Base-by-base conservation (phyloP, 2,888 invertebrate genomes). In the Euclidia mi region DNA sequence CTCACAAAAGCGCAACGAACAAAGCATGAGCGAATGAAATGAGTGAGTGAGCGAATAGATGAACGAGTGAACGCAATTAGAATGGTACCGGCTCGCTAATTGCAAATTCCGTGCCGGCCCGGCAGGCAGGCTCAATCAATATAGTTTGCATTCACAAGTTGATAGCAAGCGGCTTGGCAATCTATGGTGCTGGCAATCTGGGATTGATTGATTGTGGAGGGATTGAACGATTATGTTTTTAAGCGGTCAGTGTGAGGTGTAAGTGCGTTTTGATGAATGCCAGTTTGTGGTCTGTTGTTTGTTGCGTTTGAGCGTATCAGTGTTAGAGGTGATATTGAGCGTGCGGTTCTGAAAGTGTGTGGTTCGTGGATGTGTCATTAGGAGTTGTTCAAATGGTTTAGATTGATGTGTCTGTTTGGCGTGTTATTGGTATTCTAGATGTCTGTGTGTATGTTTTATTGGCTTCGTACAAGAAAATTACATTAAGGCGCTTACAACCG, bases 51-150 rank as follows among this genome's bases (percentile, higher is more conserved):
- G 56, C 72, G 73, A 75, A 72, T 65, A 71, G 63, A 57, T 73
- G 75, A 71, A 55, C 49, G 65, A 65, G 47, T 68, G 76, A 78
- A 78, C 78, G 84, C 83, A 85, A 86, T 88, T 82, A 84, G 79
- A 76, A 72, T 71, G 66, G 82, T 74, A 80, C 79, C 76, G 78
- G 74, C 77, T 76, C 78, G 80, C 79, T 88, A 87, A 88, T 88
- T 87, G 87, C 83, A 70, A 83, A 87, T 87, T 87, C 86, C 85
- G 79, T 78, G 63, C 73, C 68, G 71, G 67, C 73, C n/a, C 47
- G 48, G 40, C 51, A 59, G 70, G 74, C 71, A 73, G 67, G 78
- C 77, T 82, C 84, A 82, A 85, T 85, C 84, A 83, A 82, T 78
- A 77, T 72, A 71, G 71, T 65, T 65, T 59, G 65, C 45, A 79